Conservation (phyloP, 2,888 invertebrate genomes). For the Mimumesa dahlbomi region DNA sequence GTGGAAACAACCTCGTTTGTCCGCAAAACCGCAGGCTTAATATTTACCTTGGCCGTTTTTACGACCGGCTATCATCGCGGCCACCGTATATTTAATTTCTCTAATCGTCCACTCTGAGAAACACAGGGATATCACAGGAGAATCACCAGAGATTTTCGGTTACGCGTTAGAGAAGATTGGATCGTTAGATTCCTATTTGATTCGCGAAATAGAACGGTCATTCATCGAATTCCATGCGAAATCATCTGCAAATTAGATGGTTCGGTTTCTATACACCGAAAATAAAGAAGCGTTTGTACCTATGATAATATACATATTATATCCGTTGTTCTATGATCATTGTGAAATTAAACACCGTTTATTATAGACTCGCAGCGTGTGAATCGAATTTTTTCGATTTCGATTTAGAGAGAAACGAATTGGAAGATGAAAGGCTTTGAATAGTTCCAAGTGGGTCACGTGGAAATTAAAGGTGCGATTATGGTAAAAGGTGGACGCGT, state of each 20-base stretch:
- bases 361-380: too few species aligned
- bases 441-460: conserved; percentile 7
- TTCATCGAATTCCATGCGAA: conserved; percentile 8
- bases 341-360: too few species aligned
- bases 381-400: too few species aligned
- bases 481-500: conserved; percentile 12
- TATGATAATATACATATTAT: too few species aligned
- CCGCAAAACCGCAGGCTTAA: conserved; percentile 56
- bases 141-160: too few species aligned
- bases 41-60: conserved; percentile 54
- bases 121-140: background rate
- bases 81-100: conserved; percentile 55
- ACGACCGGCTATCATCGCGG: conserved; percentile 41
- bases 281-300: too few species aligned
- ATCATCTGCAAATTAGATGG: conserved; percentile 23
- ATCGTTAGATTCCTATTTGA: conserved; percentile 18
- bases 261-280: background rate
- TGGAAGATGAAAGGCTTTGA: background rate
- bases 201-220: too few species aligned
- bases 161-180: background rate
- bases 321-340: too few species aligned
- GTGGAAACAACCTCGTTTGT: conserved; percentile 50
- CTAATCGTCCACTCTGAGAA: conserved; percentile 31
- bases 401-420: background rate
- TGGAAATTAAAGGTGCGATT: conserved; percentile 36